Base-by-base conservation (phyloP, 2,797 vertebrate genomes). In the Helostoma temminkii region DNA sequence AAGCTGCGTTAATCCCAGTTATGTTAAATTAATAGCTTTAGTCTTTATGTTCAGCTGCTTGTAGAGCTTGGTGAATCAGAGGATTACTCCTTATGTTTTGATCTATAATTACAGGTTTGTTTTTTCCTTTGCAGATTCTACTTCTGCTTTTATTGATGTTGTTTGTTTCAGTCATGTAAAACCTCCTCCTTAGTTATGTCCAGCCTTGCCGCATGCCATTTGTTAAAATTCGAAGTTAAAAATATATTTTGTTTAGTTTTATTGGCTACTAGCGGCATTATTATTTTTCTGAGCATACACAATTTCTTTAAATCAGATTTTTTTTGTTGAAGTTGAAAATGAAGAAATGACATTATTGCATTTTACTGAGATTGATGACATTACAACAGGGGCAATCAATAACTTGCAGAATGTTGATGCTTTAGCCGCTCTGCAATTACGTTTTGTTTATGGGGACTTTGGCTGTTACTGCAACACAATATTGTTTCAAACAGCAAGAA, bases 401-500 rank as follows among this genome's bases (percentile, higher is more conserved):
- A 61, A 84, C 62, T 66, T 82, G 70, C 61, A 59, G 65, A 77
- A 79, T 91, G 88, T 91, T 84, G 90, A 91, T 84, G 91, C 42
- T 80, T 80, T 84, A 21, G 62, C 83, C 43, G 53, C 59, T 70
- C 84, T 89, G 66, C 75, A 92, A 88, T 94, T 93, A 91, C 86
- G 89, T 90, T 83, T 85, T 79, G 81, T 92, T 88, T 73, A 88
- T 65, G 87, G 68, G 49, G 86, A 85, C 85, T 87, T 85, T 81
- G 89, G 91, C 91, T 88, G 91, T 95, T 94, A 91, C 87, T 83
- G 76, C 76, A 68, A 88, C 91, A 91, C 86, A 91, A 94, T 95
- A 95, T 93, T 92, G 83, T 89, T 91, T 93, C 78, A 89, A 95
- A 91, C 88, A 93, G 86, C 80, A 88, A 71, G 85, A 91, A 88